A percentile compares a stretch with the other conserved stretches of the same genome.
Evolutionary conservation across 2,113 vertebrate species (phyloP).

Genomic region (Paramisgurnus dabryanus): DNA sequence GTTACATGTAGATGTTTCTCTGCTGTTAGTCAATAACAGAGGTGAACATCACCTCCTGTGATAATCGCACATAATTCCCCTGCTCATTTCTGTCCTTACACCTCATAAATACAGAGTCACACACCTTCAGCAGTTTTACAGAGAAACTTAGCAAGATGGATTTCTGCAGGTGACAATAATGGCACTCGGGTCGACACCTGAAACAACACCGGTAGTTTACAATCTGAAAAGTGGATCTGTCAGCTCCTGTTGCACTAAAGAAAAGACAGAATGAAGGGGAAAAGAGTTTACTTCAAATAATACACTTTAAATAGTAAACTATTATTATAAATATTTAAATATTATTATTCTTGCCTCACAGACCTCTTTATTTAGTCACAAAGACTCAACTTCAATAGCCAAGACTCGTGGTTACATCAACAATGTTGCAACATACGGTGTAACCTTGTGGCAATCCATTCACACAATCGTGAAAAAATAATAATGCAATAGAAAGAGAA

Average conservation of each 20-base stretch:
- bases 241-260: background rate
- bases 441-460: background rate
- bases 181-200: background rate
- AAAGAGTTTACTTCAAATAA: too few relatives aligned
- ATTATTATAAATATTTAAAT: background rate
- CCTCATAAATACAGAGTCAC: background rate
- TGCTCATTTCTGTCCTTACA: background rate
- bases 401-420: background rate
- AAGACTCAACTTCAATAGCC: background rate
- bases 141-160: background rate
- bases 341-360: background rate
- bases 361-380: background rate
- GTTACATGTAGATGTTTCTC: too few relatives aligned
- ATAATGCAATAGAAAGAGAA: background rate
- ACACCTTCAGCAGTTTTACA: background rate
- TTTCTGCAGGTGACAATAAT: background rate
- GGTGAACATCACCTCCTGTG: background rate
- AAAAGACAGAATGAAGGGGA: too few relatives aligned
- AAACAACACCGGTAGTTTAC: background rate
- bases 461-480: background rate
- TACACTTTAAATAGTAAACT: too few relatives aligned
- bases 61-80: conserved; percentile 10
- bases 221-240: background rate
- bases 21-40: too few relatives aligned
- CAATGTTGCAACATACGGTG: background rate